A percentile compares a stretch with the other conserved stretches of the same genome.
phyloP scores from a whole-genome alignment of 2,888 invertebrate species.

The Tenthredo notha region DNA sequence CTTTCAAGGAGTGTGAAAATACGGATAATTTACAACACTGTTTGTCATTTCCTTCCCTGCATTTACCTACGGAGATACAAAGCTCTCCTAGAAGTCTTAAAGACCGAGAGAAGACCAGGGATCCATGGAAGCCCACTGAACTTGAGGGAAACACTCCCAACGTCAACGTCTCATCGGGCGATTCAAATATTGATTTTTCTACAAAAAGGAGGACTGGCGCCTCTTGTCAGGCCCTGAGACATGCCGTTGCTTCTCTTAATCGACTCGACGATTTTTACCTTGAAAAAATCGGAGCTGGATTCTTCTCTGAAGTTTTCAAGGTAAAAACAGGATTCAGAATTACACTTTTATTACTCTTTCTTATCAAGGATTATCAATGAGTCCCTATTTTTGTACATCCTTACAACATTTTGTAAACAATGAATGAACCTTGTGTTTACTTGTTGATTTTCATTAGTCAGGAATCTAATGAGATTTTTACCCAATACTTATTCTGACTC shows the following conservation, averaged over 20 bases:
- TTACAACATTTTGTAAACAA: not conserved
- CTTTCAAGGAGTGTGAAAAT: constrained; percentile 63
- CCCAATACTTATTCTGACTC: not conserved
- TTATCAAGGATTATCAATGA: not conserved
- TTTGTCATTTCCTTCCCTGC: constrained; percentile 62
- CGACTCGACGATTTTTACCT: constrained; percentile 95
- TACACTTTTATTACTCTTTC: not conserved
- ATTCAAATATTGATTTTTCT: constrained; percentile 66
- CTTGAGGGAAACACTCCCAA: constrained; percentile 64
- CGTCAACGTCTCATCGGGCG: constrained; percentile 63
- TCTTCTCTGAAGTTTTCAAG: constrained; percentile 99
- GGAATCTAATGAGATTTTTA: not conserved
- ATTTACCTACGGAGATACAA: constrained; percentile 75
- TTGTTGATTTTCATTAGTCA: not conserved
- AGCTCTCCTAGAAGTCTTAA: constrained; percentile 71
- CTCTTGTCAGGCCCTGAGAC: constrained; percentile 93
- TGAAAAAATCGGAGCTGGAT: constrained; percentile 96
- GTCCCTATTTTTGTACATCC: not conserved
- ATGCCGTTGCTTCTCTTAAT: constrained; percentile 94
- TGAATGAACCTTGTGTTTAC: not conserved
- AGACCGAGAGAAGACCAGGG: constrained; percentile 74
- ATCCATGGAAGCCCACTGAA: constrained; percentile 76
- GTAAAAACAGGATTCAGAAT: constrained; percentile 82
- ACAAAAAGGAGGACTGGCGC: constrained; percentile 81
- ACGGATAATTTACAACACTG: constrained; percentile 66